Conservation (phyloP, 2,113 vertebrate species). For the Erythrocercus mccallii region DNA sequence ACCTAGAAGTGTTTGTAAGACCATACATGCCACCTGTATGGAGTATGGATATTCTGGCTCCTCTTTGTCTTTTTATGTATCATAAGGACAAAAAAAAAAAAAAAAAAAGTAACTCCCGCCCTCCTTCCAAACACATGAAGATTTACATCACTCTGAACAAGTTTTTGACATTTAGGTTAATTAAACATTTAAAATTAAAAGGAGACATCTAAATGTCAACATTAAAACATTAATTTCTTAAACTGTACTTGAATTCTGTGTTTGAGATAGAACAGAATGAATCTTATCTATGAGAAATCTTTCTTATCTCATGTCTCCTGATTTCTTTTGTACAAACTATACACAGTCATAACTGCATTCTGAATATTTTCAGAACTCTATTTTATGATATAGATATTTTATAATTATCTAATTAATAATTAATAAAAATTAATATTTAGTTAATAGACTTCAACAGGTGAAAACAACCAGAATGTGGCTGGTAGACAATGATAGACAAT, state of each 20-base stretch:
- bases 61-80: neutral
- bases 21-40: neutral
- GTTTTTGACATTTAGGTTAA: neutral
- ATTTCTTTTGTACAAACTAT: neutral
- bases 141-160: neutral
- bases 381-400: neutral
- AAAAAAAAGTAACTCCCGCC: fast-evolving
- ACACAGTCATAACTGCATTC: neutral
- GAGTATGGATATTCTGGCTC: fast-evolving
- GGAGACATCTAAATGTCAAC: neutral
- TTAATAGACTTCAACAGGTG: neutral
- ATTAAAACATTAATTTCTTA: neutral
- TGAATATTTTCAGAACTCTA: neutral
- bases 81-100: neutral
- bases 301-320: neutral
- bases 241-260: neutral
- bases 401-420: neutral
- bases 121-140: neutral
- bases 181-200: neutral
- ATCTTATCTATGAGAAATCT: neutral
- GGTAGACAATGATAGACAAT: neutral
- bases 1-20: neutral
- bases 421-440: neutral
- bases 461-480: neutral
- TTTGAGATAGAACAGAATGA: neutral